phyloP scores from a whole-genome alignment of 2,113 vertebrate genomes.

The Cryptotis parvus region DNA sequence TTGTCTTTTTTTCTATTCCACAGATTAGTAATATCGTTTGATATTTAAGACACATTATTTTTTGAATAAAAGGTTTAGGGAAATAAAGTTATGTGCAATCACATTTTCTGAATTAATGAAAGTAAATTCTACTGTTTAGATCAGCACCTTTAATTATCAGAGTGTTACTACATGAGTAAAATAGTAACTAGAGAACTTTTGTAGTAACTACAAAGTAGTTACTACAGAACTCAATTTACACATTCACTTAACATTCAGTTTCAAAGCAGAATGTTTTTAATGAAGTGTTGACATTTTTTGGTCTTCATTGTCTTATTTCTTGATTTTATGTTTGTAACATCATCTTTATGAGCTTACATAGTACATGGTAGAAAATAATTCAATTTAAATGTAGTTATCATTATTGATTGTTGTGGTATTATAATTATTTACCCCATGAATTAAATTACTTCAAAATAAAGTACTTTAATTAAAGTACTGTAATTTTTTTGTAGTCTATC shows the following conservation, averaged over 20 bases:
- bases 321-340: background rate
- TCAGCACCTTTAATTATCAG: background rate
- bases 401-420: background rate
- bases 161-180: background rate
- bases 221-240: no score
- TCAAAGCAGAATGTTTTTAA: background rate
- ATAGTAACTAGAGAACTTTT: no score
- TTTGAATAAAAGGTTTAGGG: slow-evolving; percentile 3
- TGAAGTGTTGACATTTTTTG: background rate
- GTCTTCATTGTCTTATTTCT: background rate
- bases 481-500: background rate
- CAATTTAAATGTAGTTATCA: background rate
- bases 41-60: background rate
- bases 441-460: no score
- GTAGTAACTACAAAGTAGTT: no score
- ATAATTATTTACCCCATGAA: no score
- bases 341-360: background rate
- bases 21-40: background rate
- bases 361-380: background rate
- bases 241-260: background rate
- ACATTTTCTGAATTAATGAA: background rate
- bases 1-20: background rate
- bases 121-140: background rate
- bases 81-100: no score
- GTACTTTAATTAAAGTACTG: background rate